These are phyloP conservation scores for Ochropacha duplaris DNA, from an alignment of 2,888 invertebrate genomes.

Conservation along the genomic window DNA sequence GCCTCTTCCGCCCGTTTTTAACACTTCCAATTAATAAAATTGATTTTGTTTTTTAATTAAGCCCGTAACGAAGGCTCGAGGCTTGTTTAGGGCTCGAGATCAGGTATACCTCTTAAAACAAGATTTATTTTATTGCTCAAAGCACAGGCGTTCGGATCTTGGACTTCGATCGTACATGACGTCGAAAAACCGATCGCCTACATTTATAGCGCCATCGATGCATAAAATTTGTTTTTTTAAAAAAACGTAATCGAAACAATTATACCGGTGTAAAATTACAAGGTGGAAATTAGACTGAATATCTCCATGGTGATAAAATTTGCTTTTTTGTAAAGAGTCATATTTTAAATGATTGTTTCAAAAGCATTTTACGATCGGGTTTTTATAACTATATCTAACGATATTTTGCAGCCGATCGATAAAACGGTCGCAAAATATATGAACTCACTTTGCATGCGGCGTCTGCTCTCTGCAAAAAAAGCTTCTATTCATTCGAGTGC, in stretches of 20 bases:
- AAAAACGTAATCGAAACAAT: conserved; percentile 55
- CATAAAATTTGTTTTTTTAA: conserved; percentile 60
- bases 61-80: conserved; percentile 71
- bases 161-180: conserved; percentile 48
- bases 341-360: neutral
- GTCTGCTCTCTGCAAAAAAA: conserved; percentile 49
- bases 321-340: conserved; percentile 16
- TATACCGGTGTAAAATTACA: conserved; percentile 51
- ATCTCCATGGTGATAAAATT: conserved; percentile 34
- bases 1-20: conserved; percentile 81
- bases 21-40: conserved; percentile 84
- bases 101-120: conserved; percentile 74
- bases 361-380: neutral
- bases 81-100: conserved; percentile 71
- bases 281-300: conserved; percentile 48
- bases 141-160: conserved; percentile 67
- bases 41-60: conserved; percentile 83
- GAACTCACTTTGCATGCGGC: conserved; percentile 19
- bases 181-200: conserved; percentile 56
- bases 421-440: neutral
- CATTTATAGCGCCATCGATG: conserved; percentile 57
- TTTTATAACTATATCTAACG: conserved; percentile 4
- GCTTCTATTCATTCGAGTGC: conserved; percentile 61
- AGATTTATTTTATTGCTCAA: conserved; percentile 81
- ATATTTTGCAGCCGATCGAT: neutral